Evolutionary conservation across 92 coral and sea anemone species (phyloP).

Genomic region (Zoanthus sociatus): DNA sequence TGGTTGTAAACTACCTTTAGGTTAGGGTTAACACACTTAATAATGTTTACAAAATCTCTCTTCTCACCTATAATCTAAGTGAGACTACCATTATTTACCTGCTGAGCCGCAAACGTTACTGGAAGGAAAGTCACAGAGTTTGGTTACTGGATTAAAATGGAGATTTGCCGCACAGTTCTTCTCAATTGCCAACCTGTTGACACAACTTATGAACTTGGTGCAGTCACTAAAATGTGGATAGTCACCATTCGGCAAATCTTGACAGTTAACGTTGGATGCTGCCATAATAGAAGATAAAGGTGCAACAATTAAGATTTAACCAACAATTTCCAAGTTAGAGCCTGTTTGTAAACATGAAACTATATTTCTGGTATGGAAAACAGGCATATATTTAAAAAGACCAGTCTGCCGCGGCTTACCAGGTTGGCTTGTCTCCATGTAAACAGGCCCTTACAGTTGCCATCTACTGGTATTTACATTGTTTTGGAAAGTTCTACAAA

Average conservation of each 20-base stretch:
- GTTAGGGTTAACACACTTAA: too few relatives aligned
- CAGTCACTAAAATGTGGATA: conserved; percentile 26
- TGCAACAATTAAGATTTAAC: too few relatives aligned
- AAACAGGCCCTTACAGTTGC: too few relatives aligned
- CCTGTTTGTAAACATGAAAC: too few relatives aligned
- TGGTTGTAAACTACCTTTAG: too few relatives aligned
- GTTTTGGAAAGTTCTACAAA: too few relatives aligned
- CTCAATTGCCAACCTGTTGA: not conserved
- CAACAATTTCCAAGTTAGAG: too few relatives aligned
- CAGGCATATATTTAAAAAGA: too few relatives aligned
- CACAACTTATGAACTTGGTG: conserved; percentile 25
- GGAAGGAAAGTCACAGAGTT: conserved; percentile 21
- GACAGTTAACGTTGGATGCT: conserved; percentile 10
- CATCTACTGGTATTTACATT: too few relatives aligned
- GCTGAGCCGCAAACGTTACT: not conserved
- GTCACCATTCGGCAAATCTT: conserved; percentile 26
- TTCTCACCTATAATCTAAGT: not conserved
- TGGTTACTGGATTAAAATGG: conserved; percentile 10
- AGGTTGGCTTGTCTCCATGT: too few relatives aligned
- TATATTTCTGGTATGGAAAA: too few relatives aligned
- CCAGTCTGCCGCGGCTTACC: too few relatives aligned
- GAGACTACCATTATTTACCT: not conserved
- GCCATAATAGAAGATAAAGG: not conserved
- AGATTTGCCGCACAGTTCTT: conserved; percentile 19
- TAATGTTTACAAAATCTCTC: not conserved